Base-by-base conservation (phyloP, 1,140 invertebrate species). In the Sesamia nonagrioides region DNA sequence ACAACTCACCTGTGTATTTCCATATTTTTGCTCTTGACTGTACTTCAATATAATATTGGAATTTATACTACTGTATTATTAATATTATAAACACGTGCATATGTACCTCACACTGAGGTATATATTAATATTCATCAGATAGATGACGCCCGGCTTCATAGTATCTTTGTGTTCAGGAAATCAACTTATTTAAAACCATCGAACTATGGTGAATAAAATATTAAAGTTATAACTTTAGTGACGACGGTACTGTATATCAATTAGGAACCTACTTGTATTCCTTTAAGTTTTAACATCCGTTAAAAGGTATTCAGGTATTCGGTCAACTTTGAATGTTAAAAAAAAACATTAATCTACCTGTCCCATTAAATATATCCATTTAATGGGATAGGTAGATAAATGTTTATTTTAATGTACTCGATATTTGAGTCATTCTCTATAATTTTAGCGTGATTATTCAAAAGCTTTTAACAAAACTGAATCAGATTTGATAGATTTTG, bases 61-160 rank as follows among this genome's bases (percentile, higher is more conserved):
- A 77, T 35, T 54, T 66, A 37, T 63, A 13, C 45, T 63, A 13
- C 45, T 58, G 73, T 80, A 72, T 72, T 78, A 82, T 84, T 82
- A 72, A 86, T 84, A 82, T 84, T 86, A 69, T 50, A 79, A 72
- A 54, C 83, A 79, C 84, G 84, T 82, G 77, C 74, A 78, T 21
- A 27, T 1, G 27, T 27, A 78, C 21, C 56, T 77, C 42, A 50
- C 15, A 33, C 56, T 6, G 63, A 21, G 45, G 52, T 68, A 60
- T 40, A 40, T 72, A 63, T 75, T 78, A 78, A 78, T 78, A 82
- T 82, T 82, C 48, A 79, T 77, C 37, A 74, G 58, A 54, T 77
- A 48, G 42, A 73, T 48, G 9, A 54, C 15, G 21, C 74, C 21
- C 17, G n/a, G 40, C 45, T 76, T 77, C 66, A 66, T 54, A 37